A percentile compares a stretch with the other conserved stretches of the same genome.
These are phyloP conservation scores for Phyllostomus discolor DNA, from an alignment of 2,113 vertebrate species.

Conservation along the genomic window DNA sequence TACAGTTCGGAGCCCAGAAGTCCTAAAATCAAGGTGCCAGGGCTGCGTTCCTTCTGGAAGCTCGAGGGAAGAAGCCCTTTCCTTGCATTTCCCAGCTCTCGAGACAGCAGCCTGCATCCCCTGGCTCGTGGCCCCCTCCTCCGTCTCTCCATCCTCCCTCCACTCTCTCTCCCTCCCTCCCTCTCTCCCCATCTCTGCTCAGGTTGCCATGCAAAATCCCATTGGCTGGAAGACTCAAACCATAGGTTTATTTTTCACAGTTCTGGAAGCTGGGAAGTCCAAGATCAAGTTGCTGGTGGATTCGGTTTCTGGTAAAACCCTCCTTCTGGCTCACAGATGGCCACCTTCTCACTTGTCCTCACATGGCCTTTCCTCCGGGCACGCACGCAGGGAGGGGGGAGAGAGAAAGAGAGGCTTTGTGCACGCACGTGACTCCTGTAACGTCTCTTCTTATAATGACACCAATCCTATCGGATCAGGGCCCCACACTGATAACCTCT, in stretches of 20 bases:
- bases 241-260: neutral
- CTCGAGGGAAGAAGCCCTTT: neutral
- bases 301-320: neutral
- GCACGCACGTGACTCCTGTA: neutral
- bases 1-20: neutral
- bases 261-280: neutral
- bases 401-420: neutral
- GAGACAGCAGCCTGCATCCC: fast-evolving
- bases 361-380: neutral
- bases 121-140: neutral
- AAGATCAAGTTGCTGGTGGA: no score
- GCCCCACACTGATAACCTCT: neutral
- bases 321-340: neutral
- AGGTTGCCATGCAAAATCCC: neutral
- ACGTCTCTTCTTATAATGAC: neutral
- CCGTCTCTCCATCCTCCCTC: neutral
- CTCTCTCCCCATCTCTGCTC: no score
- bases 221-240: neutral
- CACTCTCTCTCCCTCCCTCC: neutral
- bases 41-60: neutral
- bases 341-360: neutral
- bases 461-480: neutral
- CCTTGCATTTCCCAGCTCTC: neutral
- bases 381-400: fast-evolving
- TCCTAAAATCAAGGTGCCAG: neutral